These are phyloP conservation scores for Eulithis prunata DNA, from an alignment of 2,888 invertebrate species.

Conservation along the genomic window DNA sequence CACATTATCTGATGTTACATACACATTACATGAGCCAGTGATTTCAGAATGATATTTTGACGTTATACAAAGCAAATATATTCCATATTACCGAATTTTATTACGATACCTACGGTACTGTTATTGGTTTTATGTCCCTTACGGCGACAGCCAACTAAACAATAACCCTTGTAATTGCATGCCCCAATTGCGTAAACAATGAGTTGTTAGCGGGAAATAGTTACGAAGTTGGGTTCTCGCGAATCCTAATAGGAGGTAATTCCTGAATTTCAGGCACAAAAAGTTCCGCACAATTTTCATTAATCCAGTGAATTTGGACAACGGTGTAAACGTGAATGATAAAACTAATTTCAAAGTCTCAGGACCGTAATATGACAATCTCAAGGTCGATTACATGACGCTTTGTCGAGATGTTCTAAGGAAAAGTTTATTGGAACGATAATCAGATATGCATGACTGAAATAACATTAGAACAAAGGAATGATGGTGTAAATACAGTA, in stretches of 20 bases:
- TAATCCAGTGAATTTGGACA: constrained; percentile 39
- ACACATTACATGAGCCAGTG: constrained; percentile 6
- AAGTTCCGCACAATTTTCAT: constrained; percentile 43
- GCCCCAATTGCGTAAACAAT: constrained; percentile 44
- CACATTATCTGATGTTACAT: constrained; percentile 10
- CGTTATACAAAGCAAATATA: constrained; percentile 8
- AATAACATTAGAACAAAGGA: too few species aligned
- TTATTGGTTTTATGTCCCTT: constrained; percentile 7
- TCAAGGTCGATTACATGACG: constrained; percentile 20
- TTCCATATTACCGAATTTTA: constrained; percentile 3
- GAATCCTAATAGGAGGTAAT: constrained; percentile 31
- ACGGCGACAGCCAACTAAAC: constrained; percentile 5
- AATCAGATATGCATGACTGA: too few species aligned
- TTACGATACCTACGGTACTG: not conserved
- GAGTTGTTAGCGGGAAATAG: constrained; percentile 45
- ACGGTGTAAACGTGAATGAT: constrained; percentile 36
- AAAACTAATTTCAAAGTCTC: constrained; percentile 36
- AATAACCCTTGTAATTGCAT: constrained; percentile 14
- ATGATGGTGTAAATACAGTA: not conserved
- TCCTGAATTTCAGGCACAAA: constrained; percentile 33
- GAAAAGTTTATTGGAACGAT: constrained; percentile 6
- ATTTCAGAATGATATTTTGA: constrained; percentile 1
- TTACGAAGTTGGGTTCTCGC: constrained; percentile 37
- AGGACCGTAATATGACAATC: constrained; percentile 21
- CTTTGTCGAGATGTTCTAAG: constrained; percentile 8